Conservation (phyloP, 1,140 invertebrate species). For the Achatina immaculata region DNA sequence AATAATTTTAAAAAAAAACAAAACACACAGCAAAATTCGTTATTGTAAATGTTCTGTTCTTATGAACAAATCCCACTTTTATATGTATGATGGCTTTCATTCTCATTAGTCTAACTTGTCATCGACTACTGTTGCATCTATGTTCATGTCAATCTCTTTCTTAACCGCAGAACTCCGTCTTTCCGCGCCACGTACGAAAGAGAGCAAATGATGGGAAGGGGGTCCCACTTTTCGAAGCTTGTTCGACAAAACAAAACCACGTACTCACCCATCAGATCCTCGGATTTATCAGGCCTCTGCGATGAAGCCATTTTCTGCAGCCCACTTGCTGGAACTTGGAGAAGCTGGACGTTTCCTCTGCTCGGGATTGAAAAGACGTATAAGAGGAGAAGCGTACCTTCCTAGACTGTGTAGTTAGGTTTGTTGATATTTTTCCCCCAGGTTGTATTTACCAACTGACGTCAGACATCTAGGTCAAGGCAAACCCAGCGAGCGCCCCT, state of each 20-base stretch:
- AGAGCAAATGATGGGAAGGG: no score
- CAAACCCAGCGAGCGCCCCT: slow-evolving; percentile 15
- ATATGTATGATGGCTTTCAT: no score
- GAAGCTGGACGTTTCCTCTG: neutral
- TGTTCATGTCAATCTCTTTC: no score
- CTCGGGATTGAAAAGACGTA: neutral
- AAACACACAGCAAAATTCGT: no score
- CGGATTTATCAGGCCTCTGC: neutral
- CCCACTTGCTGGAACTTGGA: neutral
- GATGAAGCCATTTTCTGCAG: neutral
- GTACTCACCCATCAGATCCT: neutral
- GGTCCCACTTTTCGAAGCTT: no score
- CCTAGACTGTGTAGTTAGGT: neutral
- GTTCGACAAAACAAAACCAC: neutral
- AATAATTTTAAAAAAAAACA: no score
- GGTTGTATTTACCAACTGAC: neutral
- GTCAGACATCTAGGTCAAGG: neutral
- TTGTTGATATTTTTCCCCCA: slow-evolving; percentile 17
- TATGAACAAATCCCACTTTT: no score
- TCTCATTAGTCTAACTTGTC: no score
- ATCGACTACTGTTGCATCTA: no score
- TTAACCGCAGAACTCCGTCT: no score
- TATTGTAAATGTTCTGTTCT: no score
- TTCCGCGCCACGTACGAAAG: no score
- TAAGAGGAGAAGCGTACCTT: neutral